Evolutionary conservation across 2,888 invertebrate species (phyloP), one percentile per base, ranked within the genome.

Genomic region (Thymelicus lineola): DNA sequence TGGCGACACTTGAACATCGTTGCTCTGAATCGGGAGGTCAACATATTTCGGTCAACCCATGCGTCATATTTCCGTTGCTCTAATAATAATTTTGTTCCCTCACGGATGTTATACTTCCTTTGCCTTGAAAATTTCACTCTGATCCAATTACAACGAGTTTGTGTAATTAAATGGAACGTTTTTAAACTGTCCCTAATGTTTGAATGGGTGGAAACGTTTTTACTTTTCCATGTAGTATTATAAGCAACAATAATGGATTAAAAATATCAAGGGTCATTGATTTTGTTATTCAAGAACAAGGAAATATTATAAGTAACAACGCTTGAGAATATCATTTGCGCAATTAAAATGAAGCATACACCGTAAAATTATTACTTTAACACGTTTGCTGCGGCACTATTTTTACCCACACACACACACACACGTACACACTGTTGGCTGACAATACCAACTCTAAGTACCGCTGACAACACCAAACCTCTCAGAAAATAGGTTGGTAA

Each of bases 71-170:
- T 84, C 85, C 86, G 81, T 71, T 75, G 77, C 73, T 79, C 80
- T 78, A 85, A 81, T 83, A 83, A 82, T 81, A 81, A 78, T 71
- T 73, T 42, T 70, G 71, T 74, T 74, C 76, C 79, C 83, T 75
- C 81, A 28, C 82, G 85, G 85, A 86, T 80, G 82, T 79, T 77
- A 74, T 75, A 80, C 80, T 84, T 86, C 87, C 86, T 82, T 82
- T 85, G 84, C 88, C 88, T 86, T 86, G 84, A 86, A 88, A 87
- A 82, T 82, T 80, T 76, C 76, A 78, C 77, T 78, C 71, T 67
- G 74, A 77, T 77, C 75, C 77, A 79, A 80, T 79, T 79, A 78
- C 74, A 72, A 62, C 66, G 69, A 72, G 76, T 76, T 76, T 73
- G 71, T 68, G 74, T 75, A 77, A 78, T 78, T 78, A 78, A 75